Evolutionary conservation across 2,888 invertebrate genomes (phyloP), one percentile per base, ranked within the genome.

Genomic region (Thyatira batis): DNA sequence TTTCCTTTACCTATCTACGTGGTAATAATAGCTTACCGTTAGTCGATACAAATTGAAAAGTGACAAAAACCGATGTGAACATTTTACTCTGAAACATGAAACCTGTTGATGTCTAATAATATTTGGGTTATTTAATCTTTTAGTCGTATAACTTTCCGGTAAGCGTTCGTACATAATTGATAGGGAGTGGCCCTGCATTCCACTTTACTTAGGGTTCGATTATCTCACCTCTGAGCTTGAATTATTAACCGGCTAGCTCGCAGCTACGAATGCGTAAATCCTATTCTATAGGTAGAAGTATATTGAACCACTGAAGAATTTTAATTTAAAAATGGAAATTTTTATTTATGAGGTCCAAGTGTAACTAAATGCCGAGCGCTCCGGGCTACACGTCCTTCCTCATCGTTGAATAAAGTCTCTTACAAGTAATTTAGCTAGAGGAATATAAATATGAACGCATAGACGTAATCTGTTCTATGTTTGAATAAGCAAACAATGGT

Each of bases 151-250:
- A 17, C 27, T 27, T 48, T 27, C 48, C 48, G 27, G 10, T 39
- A 39, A 39, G 39, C 39, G 27, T 48, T 27, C 13, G 20, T 48
- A 27, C n/a, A 27, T 27, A 27, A 27, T 27, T 13, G 21, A 27
- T 17, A 27, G 27, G 17, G 27, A 5, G 39, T 39, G 39, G 39
- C 9, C 48, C 25, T 48, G 27, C 48, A 13, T 11, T 27, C n/a
- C 48, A 27, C 48, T 27, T 48, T 46, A 13, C 48, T 48, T 27
- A 48, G 48, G 27, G 27, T 27, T 48, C 27, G 48, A 48, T 48
- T 48, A 48, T 48, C 48, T 48, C 48, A 48, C 27, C 27, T 27
- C 27, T 17, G 17, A 28, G 10, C 48, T 17, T 27, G 27, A 27
- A 27, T 48, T 48, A 48, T 48, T 48, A 27, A 48, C n/a, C 46